Evolutionary conservation across 2,797 vertebrate species (phyloP), one percentile per base, ranked within the genome.

Genomic region (Apodemus agrarius): DNA sequence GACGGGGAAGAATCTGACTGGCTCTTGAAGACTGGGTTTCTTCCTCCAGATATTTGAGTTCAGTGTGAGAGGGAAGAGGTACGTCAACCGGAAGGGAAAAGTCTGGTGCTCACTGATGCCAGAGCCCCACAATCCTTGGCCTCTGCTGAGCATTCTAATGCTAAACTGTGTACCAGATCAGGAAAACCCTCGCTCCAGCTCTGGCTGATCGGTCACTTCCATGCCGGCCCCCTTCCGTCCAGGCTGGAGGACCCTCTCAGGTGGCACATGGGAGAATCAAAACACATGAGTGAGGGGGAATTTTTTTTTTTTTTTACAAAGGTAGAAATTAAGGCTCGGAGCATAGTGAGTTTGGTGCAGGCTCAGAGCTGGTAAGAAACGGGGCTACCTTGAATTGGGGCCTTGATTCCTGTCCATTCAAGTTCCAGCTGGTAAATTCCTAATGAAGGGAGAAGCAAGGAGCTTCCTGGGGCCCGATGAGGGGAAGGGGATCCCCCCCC

Each of bases 201-300:
- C 76, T 21, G 37, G 16, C 26, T 19, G 34, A 34, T 17, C 29
- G 0, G 49, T 61, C 17, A 52, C 69, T 14, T 78, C 6, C 21
- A 37, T 12, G 52, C 52, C 65, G 54, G 26, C 34, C 37, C 84
- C 61, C n/a, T 52, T 24, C 19, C 75, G 19, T 57, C 37, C 2
- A 2, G 1, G 37, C 13, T 6, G 24, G 67, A 43, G 9, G 2
- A 49, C n/a, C 11, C 13, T 8, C 13, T 16, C 6, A 16, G 37
- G 31, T 7, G 69, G 34, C 54, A 69, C 52, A 54, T 63, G 52
- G 40, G 11, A 52, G 80, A 92, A 17, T 40, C 24, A 49, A 24
- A 24, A 40, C 0, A 3, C 24, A 14, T 16, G 63, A 72, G 6
- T 22, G n/a, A 2, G 1, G 65, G 1, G 0, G 8, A 37, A 21